phyloP scores from a whole-genome alignment of 2,888 invertebrate species.

The Bombyx huttoni region DNA sequence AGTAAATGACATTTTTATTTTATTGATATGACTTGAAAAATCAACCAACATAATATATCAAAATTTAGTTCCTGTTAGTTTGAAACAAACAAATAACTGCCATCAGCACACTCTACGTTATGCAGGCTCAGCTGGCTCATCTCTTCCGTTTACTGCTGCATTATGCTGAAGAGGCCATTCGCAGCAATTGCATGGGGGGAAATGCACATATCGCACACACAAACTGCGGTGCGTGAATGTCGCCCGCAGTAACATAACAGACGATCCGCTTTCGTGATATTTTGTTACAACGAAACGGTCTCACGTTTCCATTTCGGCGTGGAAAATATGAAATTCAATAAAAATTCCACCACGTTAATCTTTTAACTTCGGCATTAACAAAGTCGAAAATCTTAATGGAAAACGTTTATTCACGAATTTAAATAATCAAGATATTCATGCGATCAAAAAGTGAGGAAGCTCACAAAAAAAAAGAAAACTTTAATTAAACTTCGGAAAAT shows the following conservation, averaged over 20 bases:
- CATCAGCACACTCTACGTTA: background rate
- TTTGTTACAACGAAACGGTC: background rate
- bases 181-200: slow-evolving; percentile 1
- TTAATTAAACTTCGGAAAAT: slow-evolving; percentile 67
- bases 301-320: no score
- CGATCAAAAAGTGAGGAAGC: slow-evolving; percentile 54
- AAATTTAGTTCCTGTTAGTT: no score
- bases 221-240: background rate
- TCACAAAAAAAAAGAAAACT: slow-evolving; percentile 39
- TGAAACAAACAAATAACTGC: background rate
- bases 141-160: slow-evolving; percentile 2
- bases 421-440: slow-evolving; percentile 58
- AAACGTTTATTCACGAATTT: slow-evolving; percentile 40
- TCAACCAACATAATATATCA: no score
- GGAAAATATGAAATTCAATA: background rate
- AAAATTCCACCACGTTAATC: background rate
- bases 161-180: slow-evolving; percentile 4
- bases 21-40: no score
- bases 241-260: background rate
- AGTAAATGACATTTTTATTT: no score
- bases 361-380: slow-evolving; percentile 7
- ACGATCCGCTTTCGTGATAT: background rate
- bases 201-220: background rate
- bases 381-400: slow-evolving; percentile 35
- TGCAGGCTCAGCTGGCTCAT: slow-evolving; percentile 1